These are phyloP conservation scores for Ctenopoma kingsleyae DNA, from an alignment of 2,797 vertebrate species.

Conservation along the genomic window DNA sequence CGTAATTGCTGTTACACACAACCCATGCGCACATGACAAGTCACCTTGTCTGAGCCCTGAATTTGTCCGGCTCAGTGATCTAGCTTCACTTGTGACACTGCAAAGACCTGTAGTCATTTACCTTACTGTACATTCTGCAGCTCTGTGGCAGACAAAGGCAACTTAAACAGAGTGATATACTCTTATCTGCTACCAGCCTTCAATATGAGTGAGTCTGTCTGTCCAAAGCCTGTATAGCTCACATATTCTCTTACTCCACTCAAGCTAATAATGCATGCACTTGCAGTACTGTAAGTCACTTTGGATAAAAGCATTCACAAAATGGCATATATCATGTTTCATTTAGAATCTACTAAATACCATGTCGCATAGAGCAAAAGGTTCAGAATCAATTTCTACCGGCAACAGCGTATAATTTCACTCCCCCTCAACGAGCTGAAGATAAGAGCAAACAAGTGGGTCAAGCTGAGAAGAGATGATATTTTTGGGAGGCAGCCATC, in stretches of 20 bases:
- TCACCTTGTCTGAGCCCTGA: conserved; percentile 62
- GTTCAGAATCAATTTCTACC: conserved; percentile 52
- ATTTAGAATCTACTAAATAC: conserved; percentile 53
- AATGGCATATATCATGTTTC: conserved; percentile 51
- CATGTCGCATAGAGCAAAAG: conserved; percentile 37
- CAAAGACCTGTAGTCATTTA: conserved; percentile 32
- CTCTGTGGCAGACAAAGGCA: conserved; percentile 30
- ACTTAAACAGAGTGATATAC: conserved; percentile 39
- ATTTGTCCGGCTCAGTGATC: conserved; percentile 57
- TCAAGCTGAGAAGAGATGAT: conserved; percentile 72
- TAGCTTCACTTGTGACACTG: conserved; percentile 40
- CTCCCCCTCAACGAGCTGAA: conserved; percentile 68
- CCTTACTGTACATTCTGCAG: conserved; percentile 31
- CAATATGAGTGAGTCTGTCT: conserved; percentile 36
- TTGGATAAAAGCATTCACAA: conserved; percentile 49
- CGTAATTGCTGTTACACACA: conserved; percentile 55
- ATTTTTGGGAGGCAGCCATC: conserved; percentile 72
- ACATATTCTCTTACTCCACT: conserved; percentile 24
- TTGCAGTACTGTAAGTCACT: conserved; percentile 35
- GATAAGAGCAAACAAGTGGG: conserved; percentile 79
- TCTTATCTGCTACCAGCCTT: conserved; percentile 49
- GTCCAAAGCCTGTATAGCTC: conserved; percentile 27
- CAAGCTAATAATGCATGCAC: conserved; percentile 43
- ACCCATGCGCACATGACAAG: conserved; percentile 42
- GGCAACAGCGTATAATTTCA: conserved; percentile 59